phyloP scores from a whole-genome alignment of 2,113 vertebrate species.

The Probosciger aterrimus region DNA sequence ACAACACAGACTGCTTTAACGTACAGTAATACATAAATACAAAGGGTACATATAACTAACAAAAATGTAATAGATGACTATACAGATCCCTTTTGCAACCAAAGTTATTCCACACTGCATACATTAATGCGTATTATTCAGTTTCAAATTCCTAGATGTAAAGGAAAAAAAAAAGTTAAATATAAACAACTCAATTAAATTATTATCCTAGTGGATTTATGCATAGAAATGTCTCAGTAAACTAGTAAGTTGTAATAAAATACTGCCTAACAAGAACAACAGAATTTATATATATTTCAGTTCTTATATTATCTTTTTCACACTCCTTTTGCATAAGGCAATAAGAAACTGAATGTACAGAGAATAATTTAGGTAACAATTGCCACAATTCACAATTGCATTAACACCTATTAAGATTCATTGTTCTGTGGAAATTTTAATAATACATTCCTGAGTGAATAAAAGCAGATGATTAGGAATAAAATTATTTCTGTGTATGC shows the following conservation, averaged over 20 bases:
- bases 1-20: neutral
- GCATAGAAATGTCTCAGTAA: neutral
- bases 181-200: neutral
- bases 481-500: constrained; percentile 75
- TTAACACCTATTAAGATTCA: constrained; percentile 80
- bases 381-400: constrained; percentile 77
- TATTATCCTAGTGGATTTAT: neutral
- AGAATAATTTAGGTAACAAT: constrained; percentile 82
- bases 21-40: neutral
- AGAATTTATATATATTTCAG: constrained; percentile 54
- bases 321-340: constrained; percentile 50
- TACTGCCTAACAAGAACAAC: neutral
- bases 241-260: neutral
- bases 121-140: neutral
- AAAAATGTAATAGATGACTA: neutral
- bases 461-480: constrained; percentile 76
- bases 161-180: neutral
- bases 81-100: neutral
- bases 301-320: constrained; percentile 65
- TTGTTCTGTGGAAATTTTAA: constrained; percentile 81
- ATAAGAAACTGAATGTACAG: constrained; percentile 66
- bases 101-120: neutral
- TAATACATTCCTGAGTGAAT: constrained; percentile 76
- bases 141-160: neutral
- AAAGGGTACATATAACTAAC: neutral